Evolutionary conservation across 2,113 vertebrate species (phyloP), one percentile per base, ranked within the genome.

Genomic region (Phocoena sinus): DNA sequence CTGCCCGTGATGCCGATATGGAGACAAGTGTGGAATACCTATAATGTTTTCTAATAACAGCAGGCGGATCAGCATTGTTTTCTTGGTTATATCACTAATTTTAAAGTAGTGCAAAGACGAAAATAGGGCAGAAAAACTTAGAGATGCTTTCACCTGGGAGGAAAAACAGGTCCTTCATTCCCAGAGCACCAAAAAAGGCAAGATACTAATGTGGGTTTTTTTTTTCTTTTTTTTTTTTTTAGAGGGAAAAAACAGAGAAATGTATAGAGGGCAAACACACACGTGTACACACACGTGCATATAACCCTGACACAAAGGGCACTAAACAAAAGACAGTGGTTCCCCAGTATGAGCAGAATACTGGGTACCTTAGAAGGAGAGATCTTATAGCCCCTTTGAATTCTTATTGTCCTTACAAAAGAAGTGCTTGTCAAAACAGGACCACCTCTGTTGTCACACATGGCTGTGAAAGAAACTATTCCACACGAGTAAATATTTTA

Each of bases 11-110:
- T 91, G 81, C 79, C 77, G 96, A 86, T 62, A 67, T 28, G 67
- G n/a, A 97, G 91, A 71, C 79, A 94, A 96, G 89, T 87, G 87
- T 84, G 47, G 96, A 92, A 81, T 80, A 95, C 83, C 95, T 95
- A 33, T 95, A 95, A 93, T 76, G 83, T 96, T 92, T 94, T 12
- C 86, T 95, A 92, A 91, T 90, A 96, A 94, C 63, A 95, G 79
- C 14, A 25, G 62, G 86, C n/a, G 92, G 86, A 95, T 97, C 89
- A 95, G 50, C 79, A 76, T 95, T 96, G 14, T 90, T 93, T 62
- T 60, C 62, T 38, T 20, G 3, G 83, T 82, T 60, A 89, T 71
- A 77, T 62, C 33, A 84, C 95, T 86, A 94, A 56, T 88, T 53
- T 6, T 60, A 91, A 96, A 96, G 87, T 33, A 90, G 76, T 89